phyloP scores from a whole-genome alignment of 2,888 invertebrate species.

The Aleiodes alternator region DNA sequence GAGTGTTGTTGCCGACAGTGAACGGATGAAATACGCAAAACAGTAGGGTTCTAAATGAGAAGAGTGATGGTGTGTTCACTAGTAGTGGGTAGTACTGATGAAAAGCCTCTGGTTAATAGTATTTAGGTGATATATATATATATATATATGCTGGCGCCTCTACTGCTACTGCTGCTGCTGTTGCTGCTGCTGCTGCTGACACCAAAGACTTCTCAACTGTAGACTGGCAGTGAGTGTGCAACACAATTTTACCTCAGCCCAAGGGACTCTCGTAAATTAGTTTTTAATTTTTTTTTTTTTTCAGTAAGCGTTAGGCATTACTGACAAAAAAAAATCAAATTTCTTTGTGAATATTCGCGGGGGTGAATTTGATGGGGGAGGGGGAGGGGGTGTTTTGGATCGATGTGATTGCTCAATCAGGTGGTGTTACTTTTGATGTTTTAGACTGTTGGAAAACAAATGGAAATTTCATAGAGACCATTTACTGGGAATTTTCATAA shows the following conservation, averaged over 20 bases:
- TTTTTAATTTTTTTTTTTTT: slow-evolving; percentile 24
- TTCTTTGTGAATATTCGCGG: slow-evolving; percentile 16
- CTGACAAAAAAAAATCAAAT: slow-evolving; percentile 1
- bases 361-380: too few relatives aligned
- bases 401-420: too few relatives aligned
- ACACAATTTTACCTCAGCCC: slow-evolving; percentile 58
- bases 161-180: slow-evolving; percentile 48
- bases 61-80: slow-evolving; percentile 41
- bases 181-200: slow-evolving; percentile 69
- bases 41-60: slow-evolving; percentile 51
- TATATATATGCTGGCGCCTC: neutral
- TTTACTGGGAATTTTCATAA: too few relatives aligned
- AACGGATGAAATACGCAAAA: slow-evolving; percentile 47
- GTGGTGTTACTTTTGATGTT: too few relatives aligned
- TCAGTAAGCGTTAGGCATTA: slow-evolving; percentile 11
- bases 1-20: slow-evolving; percentile 43
- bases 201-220: slow-evolving; percentile 74
- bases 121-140: slow-evolving; percentile 13
- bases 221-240: slow-evolving; percentile 51
- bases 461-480: too few relatives aligned
- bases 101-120: slow-evolving; percentile 40
- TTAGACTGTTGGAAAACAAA: too few relatives aligned
- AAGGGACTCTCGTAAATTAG: slow-evolving; percentile 27
- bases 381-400: too few relatives aligned
- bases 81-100: slow-evolving; percentile 43